A percentile compares a stretch with the other conserved stretches of the same genome.
phyloP scores from a whole-genome alignment of 2,113 vertebrate species.

The Pycnonotus jocosus region DNA sequence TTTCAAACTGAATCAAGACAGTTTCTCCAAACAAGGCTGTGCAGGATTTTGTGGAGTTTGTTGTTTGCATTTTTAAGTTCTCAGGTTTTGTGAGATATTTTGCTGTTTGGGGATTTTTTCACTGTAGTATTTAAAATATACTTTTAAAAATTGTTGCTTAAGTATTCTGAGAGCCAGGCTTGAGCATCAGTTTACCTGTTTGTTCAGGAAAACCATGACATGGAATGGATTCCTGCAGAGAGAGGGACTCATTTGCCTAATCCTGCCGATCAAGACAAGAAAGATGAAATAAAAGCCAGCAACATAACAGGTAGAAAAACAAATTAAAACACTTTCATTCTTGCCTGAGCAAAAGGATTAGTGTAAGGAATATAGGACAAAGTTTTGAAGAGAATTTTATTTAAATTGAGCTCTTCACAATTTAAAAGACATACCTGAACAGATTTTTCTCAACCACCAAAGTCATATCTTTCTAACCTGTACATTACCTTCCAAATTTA shows the following conservation, averaged over 20 bases:
- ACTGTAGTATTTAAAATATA: neutral
- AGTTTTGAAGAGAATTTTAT: neutral
- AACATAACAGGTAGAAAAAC: neutral
- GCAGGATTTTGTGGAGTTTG: neutral
- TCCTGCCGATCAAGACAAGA: neutral
- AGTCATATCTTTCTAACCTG: neutral
- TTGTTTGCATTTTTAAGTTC: accelerated
- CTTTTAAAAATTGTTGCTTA: neutral
- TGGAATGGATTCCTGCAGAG: neutral
- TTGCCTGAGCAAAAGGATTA: neutral
- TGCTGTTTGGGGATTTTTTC: neutral
- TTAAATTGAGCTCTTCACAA: neutral
- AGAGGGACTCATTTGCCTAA: neutral
- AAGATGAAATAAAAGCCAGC: neutral
- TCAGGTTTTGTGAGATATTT: neutral
- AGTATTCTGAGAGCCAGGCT: neutral
- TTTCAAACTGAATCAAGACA: neutral
- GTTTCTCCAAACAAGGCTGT: neutral
- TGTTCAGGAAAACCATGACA: neutral
- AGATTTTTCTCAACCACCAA: neutral
- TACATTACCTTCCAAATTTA: neutral
- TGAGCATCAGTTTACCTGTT: neutral
- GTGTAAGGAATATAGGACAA: neutral
- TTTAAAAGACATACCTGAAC: neutral
- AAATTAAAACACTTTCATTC: neutral